Conservation (phyloP, 2,888 invertebrate genomes). For the Drosophila kambysellisi region DNA sequence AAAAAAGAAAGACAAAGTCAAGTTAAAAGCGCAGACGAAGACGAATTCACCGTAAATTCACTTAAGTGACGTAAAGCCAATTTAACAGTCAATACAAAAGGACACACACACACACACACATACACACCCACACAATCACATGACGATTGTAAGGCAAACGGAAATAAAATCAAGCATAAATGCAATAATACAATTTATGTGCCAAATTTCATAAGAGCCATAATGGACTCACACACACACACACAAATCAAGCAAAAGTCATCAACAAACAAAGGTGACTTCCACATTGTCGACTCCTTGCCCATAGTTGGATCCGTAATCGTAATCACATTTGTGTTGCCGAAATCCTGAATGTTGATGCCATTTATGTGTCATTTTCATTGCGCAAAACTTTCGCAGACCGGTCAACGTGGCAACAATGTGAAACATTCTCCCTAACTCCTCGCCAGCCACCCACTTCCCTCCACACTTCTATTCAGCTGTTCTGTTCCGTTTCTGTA, state of each 20-base stretch:
- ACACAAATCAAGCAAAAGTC: conserved; percentile 62
- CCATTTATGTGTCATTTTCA: conserved; percentile 77
- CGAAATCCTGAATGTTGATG: conserved; percentile 61
- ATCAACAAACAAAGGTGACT: conserved; percentile 78
- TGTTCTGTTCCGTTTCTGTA: conserved; percentile 6
- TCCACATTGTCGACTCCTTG: conserved; percentile 13
- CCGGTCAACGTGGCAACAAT: conserved; percentile 67
- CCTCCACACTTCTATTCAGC: background rate
- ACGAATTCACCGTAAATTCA: conserved; percentile 68
- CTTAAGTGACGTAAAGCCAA: conserved; percentile 74
- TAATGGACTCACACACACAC: conserved; percentile 65
- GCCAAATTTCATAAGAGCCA: conserved; percentile 74
- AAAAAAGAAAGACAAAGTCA: conserved; percentile 15
- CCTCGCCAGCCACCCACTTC: background rate
- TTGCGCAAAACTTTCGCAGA: conserved; percentile 56
- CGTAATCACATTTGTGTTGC: conserved; percentile 75
- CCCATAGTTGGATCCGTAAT: conserved; percentile 45
- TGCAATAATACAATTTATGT: conserved; percentile 81
- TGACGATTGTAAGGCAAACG: conserved; percentile 70
- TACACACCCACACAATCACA: conserved; percentile 62
- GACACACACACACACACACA: conserved; percentile 22
- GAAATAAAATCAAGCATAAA: conserved; percentile 81
- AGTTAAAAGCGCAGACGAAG: conserved; percentile 52
- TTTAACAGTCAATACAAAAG: conserved; percentile 70
- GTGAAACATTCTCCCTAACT: conserved; percentile 37